Base-by-base conservation (phyloP, 1,140 invertebrate species). In the Drosophila subobscura region DNA sequence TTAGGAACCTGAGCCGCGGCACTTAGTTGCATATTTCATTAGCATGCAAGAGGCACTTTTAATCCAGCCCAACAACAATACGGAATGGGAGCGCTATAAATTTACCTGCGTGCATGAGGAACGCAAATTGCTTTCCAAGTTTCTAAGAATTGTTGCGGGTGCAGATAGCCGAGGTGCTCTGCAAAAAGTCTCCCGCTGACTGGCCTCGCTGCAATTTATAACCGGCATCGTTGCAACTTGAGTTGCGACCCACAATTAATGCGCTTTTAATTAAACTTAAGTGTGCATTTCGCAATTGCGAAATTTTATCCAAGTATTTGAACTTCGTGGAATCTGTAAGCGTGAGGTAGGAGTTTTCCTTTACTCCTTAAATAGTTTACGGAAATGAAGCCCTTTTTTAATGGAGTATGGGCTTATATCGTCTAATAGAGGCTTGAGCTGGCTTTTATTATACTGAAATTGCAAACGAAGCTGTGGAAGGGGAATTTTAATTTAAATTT, bases 221-320 rank as follows among this genome's bases (percentile, higher is more conserved):
- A 68, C 71, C 46, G 67, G 44, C 44, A 57, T 46, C 40, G 55
- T 47, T 60, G 57, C 52, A 54, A 52, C 56, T 67, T 47, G 41
- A 53, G 42, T 73, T 70, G 73, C 73, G 45, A 40, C 63, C 76
- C 77, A 88, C 83, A 88, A 88, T 88, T 88, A 88, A 88, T 88
- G 78, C 73, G 68, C 75, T 79, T 88, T 88, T 88, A 88, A 88
- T 88, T 83, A 81, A 88, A 88, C 79, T 88, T 60, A 79, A 89
- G 84, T 83, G 84, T 72, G 84, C 83, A 79, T 83, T 77, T 65
- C 75, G 74, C 75, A 88, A 89, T 89, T 89, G 84, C 63, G 47
- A 84, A 88, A 88, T 76, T 88, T 72, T 67, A 58, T 16, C 42
- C 47, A 79, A 79, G 72, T 67, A 79, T 79, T 76, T 74, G 10